A percentile compares a stretch with the other conserved stretches of the same genome.
Conservation (phyloP, 2,113 vertebrate species). For the Eulacestoma nigropectus region DNA sequence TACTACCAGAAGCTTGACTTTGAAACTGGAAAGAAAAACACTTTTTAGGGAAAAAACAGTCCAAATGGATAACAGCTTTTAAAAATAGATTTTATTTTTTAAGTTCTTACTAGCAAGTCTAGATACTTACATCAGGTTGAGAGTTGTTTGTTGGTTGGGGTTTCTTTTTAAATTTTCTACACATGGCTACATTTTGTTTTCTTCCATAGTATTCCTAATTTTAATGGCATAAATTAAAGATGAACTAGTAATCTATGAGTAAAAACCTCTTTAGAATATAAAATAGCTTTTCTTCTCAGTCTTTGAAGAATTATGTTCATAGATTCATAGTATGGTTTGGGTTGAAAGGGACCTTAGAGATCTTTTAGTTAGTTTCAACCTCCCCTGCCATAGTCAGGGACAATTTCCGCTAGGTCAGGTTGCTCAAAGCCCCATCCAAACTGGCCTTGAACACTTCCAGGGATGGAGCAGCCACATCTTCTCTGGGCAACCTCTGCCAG, state of each 20-base stretch:
- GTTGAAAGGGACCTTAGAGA: neutral
- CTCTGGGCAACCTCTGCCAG: neutral
- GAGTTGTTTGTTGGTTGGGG: accelerated
- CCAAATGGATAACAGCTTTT: neutral
- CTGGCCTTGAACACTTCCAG: neutral
- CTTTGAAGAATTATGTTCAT: neutral
- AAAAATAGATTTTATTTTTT: neutral
- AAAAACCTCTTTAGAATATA: neutral
- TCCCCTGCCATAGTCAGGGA: neutral
- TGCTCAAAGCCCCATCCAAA: neutral
- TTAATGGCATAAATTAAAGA: neutral
- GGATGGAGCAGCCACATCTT: neutral
- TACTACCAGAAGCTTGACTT: neutral
- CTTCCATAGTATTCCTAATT: neutral
- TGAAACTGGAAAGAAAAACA: neutral
- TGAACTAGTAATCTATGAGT: neutral
- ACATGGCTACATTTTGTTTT: neutral
- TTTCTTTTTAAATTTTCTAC: neutral
- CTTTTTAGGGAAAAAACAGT: neutral
- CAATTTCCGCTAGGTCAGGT: neutral
- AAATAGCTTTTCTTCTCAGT: neutral
- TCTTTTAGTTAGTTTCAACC: neutral
- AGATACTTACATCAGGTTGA: neutral
- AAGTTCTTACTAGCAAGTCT: neutral
- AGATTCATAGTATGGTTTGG: neutral